Base-by-base conservation (phyloP, 2,888 invertebrate genomes). In the Calliphora vomitoria region DNA sequence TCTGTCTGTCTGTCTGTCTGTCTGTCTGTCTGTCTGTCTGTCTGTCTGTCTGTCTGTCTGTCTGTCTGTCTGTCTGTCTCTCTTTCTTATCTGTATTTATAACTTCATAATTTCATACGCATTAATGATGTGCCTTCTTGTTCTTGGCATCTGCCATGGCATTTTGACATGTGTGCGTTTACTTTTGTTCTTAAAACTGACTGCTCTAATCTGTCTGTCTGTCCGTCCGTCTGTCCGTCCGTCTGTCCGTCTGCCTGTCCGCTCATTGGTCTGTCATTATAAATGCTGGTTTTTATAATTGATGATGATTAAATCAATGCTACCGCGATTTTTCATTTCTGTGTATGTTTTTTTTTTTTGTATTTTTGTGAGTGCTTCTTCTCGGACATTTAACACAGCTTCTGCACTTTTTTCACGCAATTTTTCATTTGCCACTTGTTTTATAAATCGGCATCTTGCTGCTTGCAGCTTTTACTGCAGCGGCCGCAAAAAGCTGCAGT, bases 241-340 rank as follows among this genome's bases (percentile, higher is more conserved):
- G 82, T 75, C 55, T 72, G 41, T 8, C 6, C 15, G 44, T 44
- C 44, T 81, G 79, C 62, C 53, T 79, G 50, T 10, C 6, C 72
- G 64, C 64, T 72, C 81, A 66, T 74, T 82, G 75, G 84, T 75
- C 87, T 84, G 88, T 86, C 84, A 86, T 87, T 87, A 85, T 76
- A 69, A 81, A 69, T 75, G 86, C 85, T 88, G 89, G 74, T 74
- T 92, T 86, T 87, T 91, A 91, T 92, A 92, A 92, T 92, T 92
- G 93, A 92, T 92, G 92, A 92, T 92, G 92, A 92, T 92, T 93
- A 93, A 93, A 92, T 93, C 93, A 92, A 92, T 92, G 93, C 92
- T 92, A 93, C 92, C 89, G 92, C 91, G 91, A 90, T 85, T 88
- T 83, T 86, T 80, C 82, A 71, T 76, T 72, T 84, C 8, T 31